A percentile compares a stretch with the other conserved stretches of the same genome.
Conservation (phyloP, 2,888 invertebrate genomes). For the Fragum whitleyi region DNA sequence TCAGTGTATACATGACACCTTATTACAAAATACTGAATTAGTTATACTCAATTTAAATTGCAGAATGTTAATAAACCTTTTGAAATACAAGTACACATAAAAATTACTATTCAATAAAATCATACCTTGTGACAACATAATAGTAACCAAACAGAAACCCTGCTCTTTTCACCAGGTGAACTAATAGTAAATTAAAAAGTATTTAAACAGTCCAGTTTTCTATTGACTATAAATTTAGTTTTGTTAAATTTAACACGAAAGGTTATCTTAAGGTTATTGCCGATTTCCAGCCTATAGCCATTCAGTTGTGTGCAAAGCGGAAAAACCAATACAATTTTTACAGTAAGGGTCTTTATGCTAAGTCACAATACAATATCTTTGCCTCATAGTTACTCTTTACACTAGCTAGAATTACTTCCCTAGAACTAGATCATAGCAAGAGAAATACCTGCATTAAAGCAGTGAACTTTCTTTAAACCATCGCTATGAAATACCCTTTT, state of each 20-base stretch:
- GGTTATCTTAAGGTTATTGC: background rate
- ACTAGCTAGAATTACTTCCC: background rate
- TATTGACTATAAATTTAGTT: background rate
- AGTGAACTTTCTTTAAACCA: too few species aligned
- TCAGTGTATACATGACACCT: too few species aligned
- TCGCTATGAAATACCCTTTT: too few species aligned
- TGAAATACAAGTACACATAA: background rate
- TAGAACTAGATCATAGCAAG: too few species aligned
- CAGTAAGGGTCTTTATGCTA: constrained; percentile 1
- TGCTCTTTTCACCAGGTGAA: too few species aligned
- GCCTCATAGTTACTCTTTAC: background rate
- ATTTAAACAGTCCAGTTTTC: background rate
- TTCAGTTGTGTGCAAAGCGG: background rate
- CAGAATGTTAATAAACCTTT: background rate
- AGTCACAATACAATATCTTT: background rate
- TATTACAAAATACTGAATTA: background rate
- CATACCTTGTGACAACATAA: constrained; percentile 13
- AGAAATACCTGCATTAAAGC: too few species aligned
- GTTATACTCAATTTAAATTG: background rate
- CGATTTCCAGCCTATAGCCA: background rate
- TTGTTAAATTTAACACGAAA: background rate
- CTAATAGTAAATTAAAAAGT: too few species aligned
- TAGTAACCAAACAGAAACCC: background rate
- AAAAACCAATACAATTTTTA: background rate
- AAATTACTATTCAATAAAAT: background rate